These are phyloP conservation scores for Mongoloraphidia duomilia DNA, from an alignment of 2,888 invertebrate species.

Conservation along the genomic window DNA sequence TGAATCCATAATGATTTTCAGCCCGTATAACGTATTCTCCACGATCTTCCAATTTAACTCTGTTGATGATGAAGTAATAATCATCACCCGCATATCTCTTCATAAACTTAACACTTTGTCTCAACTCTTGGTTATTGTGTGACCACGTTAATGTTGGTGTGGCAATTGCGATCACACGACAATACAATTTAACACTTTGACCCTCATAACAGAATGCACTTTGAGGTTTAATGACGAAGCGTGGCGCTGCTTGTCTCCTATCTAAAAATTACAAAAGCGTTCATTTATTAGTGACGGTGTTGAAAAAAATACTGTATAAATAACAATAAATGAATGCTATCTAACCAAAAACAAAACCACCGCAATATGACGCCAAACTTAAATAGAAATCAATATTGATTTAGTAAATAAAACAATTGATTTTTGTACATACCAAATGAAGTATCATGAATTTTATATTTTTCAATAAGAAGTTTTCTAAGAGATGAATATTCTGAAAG, in stretches of 20 bases:
- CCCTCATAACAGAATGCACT: conserved; percentile 95
- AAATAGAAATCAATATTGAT: neutral
- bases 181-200: conserved; percentile 93
- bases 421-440: conserved; percentile 59
- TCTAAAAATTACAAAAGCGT: conserved; percentile 38
- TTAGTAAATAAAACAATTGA: neutral
- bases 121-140: conserved; percentile 79
- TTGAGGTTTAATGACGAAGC: conserved; percentile 94
- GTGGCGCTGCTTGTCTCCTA: conserved; percentile 91
- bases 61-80: conserved; percentile 94
- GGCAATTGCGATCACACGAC: conserved; percentile 88
- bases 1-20: conserved; percentile 89
- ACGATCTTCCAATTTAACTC: conserved; percentile 86
- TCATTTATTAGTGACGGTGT: neutral
- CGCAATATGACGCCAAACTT: neutral
- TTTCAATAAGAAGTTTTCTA: conserved; percentile 86
- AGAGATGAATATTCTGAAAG: conserved; percentile 95
- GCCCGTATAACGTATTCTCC: conserved; percentile 96
- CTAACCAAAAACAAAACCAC: neutral
- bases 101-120: conserved; percentile 98
- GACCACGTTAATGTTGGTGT: conserved; percentile 94
- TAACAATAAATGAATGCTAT: neutral
- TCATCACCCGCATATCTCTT: conserved; percentile 93
- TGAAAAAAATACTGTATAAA: neutral
- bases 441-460: conserved; percentile 92